These are phyloP conservation scores for Chlamydotis undulata DNA, from an alignment of 2,113 vertebrate species.

Conservation along the genomic window DNA sequence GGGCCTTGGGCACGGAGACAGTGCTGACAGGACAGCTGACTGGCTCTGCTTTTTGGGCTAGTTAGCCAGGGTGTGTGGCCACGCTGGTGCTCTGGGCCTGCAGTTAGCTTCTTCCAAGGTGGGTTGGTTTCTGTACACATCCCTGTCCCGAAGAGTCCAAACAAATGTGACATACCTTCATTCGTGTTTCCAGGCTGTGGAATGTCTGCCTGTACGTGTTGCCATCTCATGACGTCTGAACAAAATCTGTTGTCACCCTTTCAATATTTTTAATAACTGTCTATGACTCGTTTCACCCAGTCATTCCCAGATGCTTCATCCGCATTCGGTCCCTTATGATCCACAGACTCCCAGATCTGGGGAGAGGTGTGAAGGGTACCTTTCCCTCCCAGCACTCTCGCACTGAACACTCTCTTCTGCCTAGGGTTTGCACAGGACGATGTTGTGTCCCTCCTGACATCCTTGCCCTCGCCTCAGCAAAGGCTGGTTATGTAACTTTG, in stretches of 20 bases:
- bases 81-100: rapidly evolving
- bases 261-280: background rate
- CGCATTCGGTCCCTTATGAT: background rate
- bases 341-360: background rate
- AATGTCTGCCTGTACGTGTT: background rate
- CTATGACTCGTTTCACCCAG: background rate
- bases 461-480: background rate
- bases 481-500: conserved; percentile 16
- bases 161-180: background rate
- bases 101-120: background rate
- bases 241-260: background rate
- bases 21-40: background rate
- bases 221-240: background rate
- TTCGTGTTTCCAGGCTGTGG: background rate
- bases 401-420: background rate
- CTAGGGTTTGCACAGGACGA: background rate
- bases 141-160: background rate
- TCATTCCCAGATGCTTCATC: background rate
- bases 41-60: background rate
- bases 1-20: background rate
- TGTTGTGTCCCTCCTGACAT: background rate
- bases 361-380: background rate
- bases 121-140: background rate
- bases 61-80: background rate
- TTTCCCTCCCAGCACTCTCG: background rate